Evolutionary conservation across 2,888 invertebrate genomes (phyloP), one percentile per base, ranked within the genome.

Genomic region (Drosophila longiperda): DNA sequence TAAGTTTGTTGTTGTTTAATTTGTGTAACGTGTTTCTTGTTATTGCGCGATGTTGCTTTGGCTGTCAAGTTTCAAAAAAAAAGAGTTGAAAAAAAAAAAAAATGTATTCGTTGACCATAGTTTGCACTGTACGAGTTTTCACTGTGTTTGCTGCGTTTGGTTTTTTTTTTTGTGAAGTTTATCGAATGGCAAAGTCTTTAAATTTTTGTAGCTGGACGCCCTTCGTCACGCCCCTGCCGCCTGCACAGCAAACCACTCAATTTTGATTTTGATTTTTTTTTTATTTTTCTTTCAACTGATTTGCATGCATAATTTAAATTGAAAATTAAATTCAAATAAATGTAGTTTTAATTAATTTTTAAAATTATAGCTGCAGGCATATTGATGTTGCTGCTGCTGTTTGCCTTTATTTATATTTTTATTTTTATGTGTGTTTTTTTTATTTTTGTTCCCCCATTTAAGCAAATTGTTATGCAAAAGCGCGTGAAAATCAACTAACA

Each of bases 401-500:
- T 50, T 48, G 52, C 33, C 11, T 53, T 23, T 23, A 15, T 45
- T 45, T 23, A 7, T 45, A 8, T 45, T 59, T 38, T 7, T 32
- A 40, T 29, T 59, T 49, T 29, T 48, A 55, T 23, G 42, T 52
- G 7, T 57, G 26, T 52, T 45, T 54, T 52, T 33, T 26, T 26
- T 54, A 36, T 34, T 53, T 57, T n/a, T n/a, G 29, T 6, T 29
- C 29, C 17, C 52, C 66, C 26, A 2, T 26, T 66, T 54, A 42
- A 71, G 73, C 78, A 84, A 84, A 88, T 86, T 88, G 81, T 78
- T 76, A 86, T 86, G 87, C 87, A 86, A 73, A 86, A 83, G 76
- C 84, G 89, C 87, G 89, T 89, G 87, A 89, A 85, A 85, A 85
- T 81, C 78, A 73, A 87, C 89, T 75, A 79, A 65, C 69, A 83